Conservation (phyloP, 1,140 invertebrate genomes). For the Drosophila melanogaster region Release_6_plus_ISO1_MT NT_033777.3:13558001-13558500, state of each 20-base stretch:
- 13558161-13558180: constrained; percentile 50
- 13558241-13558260: constrained; percentile 75
- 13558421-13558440: constrained; percentile 46
- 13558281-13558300: constrained; percentile 50
- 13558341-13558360: constrained; percentile 61
- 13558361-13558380: constrained; percentile 69
- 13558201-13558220: background rate
- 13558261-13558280: constrained; percentile 29
- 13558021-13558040: constrained; percentile 69
- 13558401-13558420: constrained; percentile 26
- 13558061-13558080: constrained; percentile 15
- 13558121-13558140: constrained; percentile 48
- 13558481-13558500: background rate
- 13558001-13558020: constrained; percentile 81
- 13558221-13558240: constrained; percentile 62
- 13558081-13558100: constrained; percentile 3
- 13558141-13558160: constrained; percentile 69
- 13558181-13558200: constrained; percentile 15
- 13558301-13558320: constrained; percentile 13
- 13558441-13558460: background rate
- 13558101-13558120: constrained; percentile 10
- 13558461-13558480: background rate
- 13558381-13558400: constrained; percentile 71
- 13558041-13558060: constrained; percentile 55
- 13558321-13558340: constrained; percentile 21